These are phyloP conservation scores for Amiota mariae DNA, from an alignment of 2,888 invertebrate genomes.

Conservation along the genomic window DNA sequence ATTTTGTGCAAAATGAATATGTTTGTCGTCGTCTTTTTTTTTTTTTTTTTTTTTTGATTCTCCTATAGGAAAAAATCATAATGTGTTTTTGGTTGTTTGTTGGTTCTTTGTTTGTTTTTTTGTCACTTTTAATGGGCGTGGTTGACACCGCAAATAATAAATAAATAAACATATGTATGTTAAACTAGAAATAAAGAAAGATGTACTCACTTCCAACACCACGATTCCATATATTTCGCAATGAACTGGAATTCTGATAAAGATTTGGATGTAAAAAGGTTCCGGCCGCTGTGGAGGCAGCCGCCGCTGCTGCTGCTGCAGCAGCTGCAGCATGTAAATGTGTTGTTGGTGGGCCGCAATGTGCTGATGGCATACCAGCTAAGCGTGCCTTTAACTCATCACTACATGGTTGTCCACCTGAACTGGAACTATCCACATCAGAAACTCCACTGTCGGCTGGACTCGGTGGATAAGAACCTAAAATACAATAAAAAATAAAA, in stretches of 20 bases:
- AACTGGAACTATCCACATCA: slow-evolving; percentile 95
- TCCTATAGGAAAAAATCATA: background rate
- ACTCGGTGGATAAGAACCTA: slow-evolving; percentile 96
- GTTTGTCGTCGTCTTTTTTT: slow-evolving; percentile 31
- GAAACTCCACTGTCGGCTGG: slow-evolving; percentile 98
- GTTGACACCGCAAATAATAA: too few relatives aligned
- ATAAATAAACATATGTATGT: background rate
- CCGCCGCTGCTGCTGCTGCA: slow-evolving; percentile 59
- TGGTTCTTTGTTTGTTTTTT: background rate
- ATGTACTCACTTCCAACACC: slow-evolving; percentile 73
- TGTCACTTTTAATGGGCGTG: background rate
- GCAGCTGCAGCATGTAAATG: slow-evolving; percentile 59
- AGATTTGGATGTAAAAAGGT: slow-evolving; percentile 80
- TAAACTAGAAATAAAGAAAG: background rate
- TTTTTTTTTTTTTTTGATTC: background rate
- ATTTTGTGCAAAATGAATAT: slow-evolving; percentile 17
- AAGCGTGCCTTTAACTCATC: slow-evolving; percentile 92
- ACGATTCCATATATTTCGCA: slow-evolving; percentile 74
- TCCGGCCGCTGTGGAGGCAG: slow-evolving; percentile 69
- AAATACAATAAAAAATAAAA: slow-evolving; percentile 50
- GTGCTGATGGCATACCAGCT: slow-evolving; percentile 78
- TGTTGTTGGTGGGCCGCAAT: slow-evolving; percentile 72
- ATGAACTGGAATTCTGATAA: slow-evolving; percentile 78
- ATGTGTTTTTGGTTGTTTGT: background rate
- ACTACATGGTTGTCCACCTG: slow-evolving; percentile 79